Conservation (phyloP, 2,797 vertebrate species). For the Anomalospiza imberbis region DNA sequence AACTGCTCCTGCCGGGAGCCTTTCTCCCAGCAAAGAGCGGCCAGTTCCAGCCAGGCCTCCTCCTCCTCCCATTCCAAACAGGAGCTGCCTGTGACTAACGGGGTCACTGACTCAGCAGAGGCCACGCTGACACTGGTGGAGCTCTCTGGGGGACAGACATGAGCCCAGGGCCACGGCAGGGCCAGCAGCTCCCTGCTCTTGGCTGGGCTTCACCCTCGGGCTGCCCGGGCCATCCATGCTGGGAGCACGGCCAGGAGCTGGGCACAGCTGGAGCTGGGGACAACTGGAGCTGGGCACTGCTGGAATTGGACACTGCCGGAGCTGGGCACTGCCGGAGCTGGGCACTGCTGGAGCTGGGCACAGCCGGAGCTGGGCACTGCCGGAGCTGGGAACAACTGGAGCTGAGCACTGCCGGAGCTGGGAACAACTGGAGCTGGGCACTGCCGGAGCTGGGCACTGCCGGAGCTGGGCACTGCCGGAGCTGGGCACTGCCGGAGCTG, state of each 20-base stretch:
- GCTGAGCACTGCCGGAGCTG: background rate
- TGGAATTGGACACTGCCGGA: background rate
- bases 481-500: too few relatives aligned
- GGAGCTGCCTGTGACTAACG: background rate
- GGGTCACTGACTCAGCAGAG: background rate
- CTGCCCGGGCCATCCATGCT: accelerated
- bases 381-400: too few relatives aligned
- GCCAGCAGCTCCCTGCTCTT: background rate
- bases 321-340: too few relatives aligned
- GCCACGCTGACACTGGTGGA: background rate
- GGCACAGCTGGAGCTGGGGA: background rate
- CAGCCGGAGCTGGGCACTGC: background rate
- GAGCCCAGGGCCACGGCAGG: background rate
- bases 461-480: too few relatives aligned
- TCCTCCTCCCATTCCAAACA: background rate
- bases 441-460: too few relatives aligned
- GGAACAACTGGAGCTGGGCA: background rate
- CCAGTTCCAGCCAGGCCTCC: background rate
- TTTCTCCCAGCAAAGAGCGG: background rate
- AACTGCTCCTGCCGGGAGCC: background rate
- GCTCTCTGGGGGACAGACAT: background rate
- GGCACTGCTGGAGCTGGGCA: too few relatives aligned
- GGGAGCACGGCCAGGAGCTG: background rate
- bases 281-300: too few relatives aligned
- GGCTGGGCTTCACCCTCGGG: background rate